Conservation (phyloP, 2,797 vertebrate species). For the Pipistrellus nathusii region DNA sequence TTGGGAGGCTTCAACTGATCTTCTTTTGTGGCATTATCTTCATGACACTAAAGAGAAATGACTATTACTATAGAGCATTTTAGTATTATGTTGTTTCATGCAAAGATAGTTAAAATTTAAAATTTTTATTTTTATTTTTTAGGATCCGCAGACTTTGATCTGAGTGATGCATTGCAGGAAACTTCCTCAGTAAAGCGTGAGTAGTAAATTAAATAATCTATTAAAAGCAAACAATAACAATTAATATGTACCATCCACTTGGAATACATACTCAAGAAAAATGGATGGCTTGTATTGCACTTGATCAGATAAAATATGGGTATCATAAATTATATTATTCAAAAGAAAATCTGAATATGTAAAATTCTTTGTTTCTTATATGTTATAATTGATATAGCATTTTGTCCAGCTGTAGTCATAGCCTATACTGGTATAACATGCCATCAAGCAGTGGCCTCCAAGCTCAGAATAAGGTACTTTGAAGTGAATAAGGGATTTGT, state of each 20-base stretch:
- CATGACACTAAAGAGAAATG: background rate
- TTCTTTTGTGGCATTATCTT: background rate
- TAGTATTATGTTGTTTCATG: background rate
- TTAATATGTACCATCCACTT: background rate
- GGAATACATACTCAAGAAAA: background rate
- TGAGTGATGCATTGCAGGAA: constrained; percentile 87
- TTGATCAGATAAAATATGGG: background rate
- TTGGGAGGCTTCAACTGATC: background rate
- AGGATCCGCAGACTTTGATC: constrained; percentile 83
- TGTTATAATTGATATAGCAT: background rate
- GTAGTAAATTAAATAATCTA: constrained; percentile 75
- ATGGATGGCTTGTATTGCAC: background rate
- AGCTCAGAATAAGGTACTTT: background rate
- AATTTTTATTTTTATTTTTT: constrained; percentile 70
- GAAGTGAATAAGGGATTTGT: constrained; percentile 8
- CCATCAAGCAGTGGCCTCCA: background rate
- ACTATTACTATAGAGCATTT: background rate
- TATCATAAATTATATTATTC: background rate
- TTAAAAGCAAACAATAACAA: background rate
- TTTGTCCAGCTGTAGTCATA: background rate
- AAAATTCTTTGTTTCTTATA: constrained; percentile 4
- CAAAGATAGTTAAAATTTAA: constrained; percentile 39
- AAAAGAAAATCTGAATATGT: background rate
- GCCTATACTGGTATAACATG: background rate
- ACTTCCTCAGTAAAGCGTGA: constrained; percentile 85